Base-by-base conservation (phyloP, 2,113 vertebrate species). In the Ramphastos sulfuratus region DNA sequence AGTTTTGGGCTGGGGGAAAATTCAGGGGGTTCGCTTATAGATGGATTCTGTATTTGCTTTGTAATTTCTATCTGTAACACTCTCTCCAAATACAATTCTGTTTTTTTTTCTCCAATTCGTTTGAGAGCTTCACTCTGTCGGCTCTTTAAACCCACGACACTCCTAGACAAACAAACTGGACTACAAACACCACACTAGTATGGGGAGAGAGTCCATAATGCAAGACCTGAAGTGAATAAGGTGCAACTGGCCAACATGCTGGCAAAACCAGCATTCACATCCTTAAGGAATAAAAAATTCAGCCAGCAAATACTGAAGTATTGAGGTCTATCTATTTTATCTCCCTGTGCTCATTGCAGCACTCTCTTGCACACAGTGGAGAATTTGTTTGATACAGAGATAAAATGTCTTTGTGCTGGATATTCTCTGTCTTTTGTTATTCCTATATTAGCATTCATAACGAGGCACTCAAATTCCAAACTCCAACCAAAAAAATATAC, bases 301-400 rank as follows among this genome's bases (percentile, higher is more conserved):
- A 65, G 7, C 5, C 10, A 37, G 10, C 20, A 58, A 71, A 50
- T n/a, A 59, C 44, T 78, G 65, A 81, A 82, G 2, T 5, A 11
- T 31, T 52, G 27, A 70, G 31, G 37, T 19, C 31, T 39, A 55
- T 33, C 78, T 44, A 74, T 25, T 76, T 56, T 18, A 52, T 44
- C 63, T 59, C 59, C 7, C 12, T 66, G 17, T 0, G 1, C 27
- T 80, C 10, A 28, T 52, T 58, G 54, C 1, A 5, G 4, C 12
- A 42, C 18, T 58, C 5, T 33, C 15, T 81, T 82, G 30, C 10
- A 59, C 1, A 9, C 8, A 70, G 6, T 9, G 15, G 70, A 87
- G 27, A 85, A 83, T 35, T 31, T 2, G 17, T 73, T 73, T 76
- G 24, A 70, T 31, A 46, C 10, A 66, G 30, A 55, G 10, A 28